A percentile compares a stretch with the other conserved stretches of the same genome.
These are phyloP conservation scores for Zaprionus africanus DNA, from an alignment of 1,140 invertebrate genomes.

Conservation along the genomic window DNA sequence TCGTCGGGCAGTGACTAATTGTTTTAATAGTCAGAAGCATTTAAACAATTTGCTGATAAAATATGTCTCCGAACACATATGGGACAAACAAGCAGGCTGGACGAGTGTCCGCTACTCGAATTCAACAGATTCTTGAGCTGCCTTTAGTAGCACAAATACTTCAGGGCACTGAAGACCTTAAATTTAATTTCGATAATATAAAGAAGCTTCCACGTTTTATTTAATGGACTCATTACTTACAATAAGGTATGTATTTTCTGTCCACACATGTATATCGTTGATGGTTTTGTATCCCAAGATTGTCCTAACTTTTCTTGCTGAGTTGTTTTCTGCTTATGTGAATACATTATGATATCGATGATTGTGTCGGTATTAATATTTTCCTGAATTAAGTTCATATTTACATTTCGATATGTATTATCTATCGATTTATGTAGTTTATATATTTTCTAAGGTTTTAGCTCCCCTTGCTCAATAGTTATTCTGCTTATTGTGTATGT, in stretches of 20 bases:
- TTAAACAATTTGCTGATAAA: constrained; percentile 60
- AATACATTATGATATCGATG: background rate
- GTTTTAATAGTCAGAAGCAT: constrained; percentile 59
- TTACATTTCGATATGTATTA: too few relatives aligned
- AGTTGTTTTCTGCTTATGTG: background rate
- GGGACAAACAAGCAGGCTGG: constrained; percentile 4
- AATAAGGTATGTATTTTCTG: background rate
- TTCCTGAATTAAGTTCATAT: too few relatives aligned
- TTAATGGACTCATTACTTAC: background rate
- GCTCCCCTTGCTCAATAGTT: too few relatives aligned
- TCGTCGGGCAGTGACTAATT: constrained; percentile 61
- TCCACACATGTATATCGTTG: background rate
- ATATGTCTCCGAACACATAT: constrained; percentile 15
- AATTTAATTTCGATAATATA: background rate
- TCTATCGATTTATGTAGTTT: too few relatives aligned
- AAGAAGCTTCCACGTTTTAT: too few relatives aligned
- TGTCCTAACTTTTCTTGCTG: background rate
- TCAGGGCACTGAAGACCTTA: background rate
- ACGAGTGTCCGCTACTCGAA: background rate
- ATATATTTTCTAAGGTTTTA: too few relatives aligned
- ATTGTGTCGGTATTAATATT: background rate
- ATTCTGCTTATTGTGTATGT: too few relatives aligned
- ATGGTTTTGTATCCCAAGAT: background rate
- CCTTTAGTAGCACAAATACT: background rate
- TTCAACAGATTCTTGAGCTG: background rate